Evolutionary conservation across 37 sponge, comb jelly and placozoan genomes (phyloP), one percentile per base, ranked within the genome.

Genomic region (Theonella swinhoei): DNA sequence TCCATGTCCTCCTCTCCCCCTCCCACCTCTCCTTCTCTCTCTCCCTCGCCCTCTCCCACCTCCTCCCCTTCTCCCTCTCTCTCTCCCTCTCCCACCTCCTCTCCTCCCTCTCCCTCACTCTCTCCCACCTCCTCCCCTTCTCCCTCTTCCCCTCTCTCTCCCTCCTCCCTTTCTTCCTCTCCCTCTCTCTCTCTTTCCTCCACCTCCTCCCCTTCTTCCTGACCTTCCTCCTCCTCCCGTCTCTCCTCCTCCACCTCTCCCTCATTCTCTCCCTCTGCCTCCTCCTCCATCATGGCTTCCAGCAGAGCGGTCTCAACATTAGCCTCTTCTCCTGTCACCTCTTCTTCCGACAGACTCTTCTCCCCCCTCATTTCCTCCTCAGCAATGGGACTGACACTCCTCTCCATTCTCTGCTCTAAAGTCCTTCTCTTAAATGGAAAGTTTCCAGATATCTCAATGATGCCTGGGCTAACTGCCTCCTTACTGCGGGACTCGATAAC

Each of bases 201-300:
- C 32, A 30, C 30, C 33, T 4, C 32, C 33, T 34, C 30, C 70
- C 70, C 22, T 22, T 30, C 22, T 34, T 30, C 2, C 70, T 3
- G 1, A 35, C 70, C 30, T 22, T 4, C 32, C 35, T 34, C 33
- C 8, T 69, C 22, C 17, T 34, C 30, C 70, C 70, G 29, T 33
- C 70, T 69, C 29, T 31, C 32, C 29, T 69, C 33, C 35, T 29
- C 33, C 33, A 31, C 70, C 70, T 35, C 35, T 30, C 22, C 33
- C 35, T 3, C 70, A 8, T 1, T 32, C 70, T 69, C 35, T 4
- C 32, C 35, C 33, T 34, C 8, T 69, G 20, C 17, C 33, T 69
- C 70, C 70, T 30, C 70, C 70, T 69, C 70, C 54, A 47, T 47
- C 54, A 47, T 47, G 54, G 54, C 54, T 47, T 47, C 54, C 7